phyloP scores from a whole-genome alignment of 2,113 vertebrate species.

The Cynopterus brachyotis region DNA sequence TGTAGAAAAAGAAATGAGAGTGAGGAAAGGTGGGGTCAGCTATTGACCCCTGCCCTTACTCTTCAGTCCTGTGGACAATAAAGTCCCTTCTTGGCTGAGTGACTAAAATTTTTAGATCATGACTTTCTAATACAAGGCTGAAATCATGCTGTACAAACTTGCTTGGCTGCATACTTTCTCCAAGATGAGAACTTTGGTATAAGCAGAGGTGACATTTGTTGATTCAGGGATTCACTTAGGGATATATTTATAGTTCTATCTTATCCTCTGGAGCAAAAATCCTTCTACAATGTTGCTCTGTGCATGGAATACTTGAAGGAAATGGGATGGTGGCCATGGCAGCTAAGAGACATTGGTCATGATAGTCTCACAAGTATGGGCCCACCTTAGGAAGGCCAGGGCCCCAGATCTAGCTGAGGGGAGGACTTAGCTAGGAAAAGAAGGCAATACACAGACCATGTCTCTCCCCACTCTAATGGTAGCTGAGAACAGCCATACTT shows the following conservation, averaged over 20 bases:
- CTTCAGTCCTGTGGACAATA: neutral
- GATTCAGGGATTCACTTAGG: neutral
- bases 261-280: neutral
- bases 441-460: neutral
- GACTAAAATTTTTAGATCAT: neutral
- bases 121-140: neutral
- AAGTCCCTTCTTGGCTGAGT: neutral
- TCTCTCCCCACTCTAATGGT: neutral
- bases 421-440: neutral
- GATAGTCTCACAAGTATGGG: neutral
- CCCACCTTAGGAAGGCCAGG: neutral
- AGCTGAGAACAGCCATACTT: neutral
- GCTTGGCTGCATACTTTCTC: neutral
- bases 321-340: neutral
- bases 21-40: neutral
- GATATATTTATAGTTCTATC: neutral
- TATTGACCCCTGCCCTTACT: neutral
- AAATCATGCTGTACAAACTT: neutral
- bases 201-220: neutral
- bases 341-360: neutral
- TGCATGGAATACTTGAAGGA: neutral
- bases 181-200: neutral
- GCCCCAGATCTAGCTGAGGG: neutral
- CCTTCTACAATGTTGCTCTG: neutral
- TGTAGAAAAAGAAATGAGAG: neutral